phyloP scores from a whole-genome alignment of 2,888 invertebrate species.

The Drosophila anomelani region DNA sequence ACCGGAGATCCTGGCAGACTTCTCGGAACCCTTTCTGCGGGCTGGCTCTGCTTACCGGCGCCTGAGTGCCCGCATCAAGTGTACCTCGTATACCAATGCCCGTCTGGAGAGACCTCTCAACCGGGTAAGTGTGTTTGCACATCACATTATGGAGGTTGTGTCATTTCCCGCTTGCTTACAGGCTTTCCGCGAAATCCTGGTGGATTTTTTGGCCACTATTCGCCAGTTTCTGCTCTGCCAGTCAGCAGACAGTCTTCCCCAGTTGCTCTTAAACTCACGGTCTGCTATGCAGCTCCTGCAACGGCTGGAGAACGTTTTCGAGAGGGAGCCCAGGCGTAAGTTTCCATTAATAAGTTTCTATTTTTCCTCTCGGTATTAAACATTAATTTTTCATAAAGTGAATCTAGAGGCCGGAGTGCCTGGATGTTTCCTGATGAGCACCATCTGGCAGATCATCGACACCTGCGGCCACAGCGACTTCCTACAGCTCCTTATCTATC shows the following conservation, averaged over 20 bases:
- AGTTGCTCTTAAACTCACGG: constrained; percentile 71
- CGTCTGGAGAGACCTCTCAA: constrained; percentile 56
- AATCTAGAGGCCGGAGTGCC: constrained; percentile 67
- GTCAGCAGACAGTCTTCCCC: constrained; percentile 66
- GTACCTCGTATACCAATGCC: constrained; percentile 1
- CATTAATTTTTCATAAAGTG: constrained; percentile 49
- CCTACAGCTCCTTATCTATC: constrained; percentile 79
- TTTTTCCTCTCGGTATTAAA: not conserved
- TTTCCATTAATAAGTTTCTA: not conserved
- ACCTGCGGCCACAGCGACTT: constrained; percentile 76
- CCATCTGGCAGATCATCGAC: constrained; percentile 82
- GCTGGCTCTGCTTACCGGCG: constrained; percentile 82
- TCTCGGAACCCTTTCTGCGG: constrained; percentile 78
- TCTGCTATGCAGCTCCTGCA: constrained; percentile 79
- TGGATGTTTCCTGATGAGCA: constrained; percentile 81
- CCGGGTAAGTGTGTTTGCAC: constrained; percentile 41
- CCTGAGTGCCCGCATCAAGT: constrained; percentile 72
- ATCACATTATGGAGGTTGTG: no score
- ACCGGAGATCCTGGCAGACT: constrained; percentile 84
- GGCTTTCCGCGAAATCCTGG: constrained; percentile 88
- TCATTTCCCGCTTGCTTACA: constrained; percentile 62
- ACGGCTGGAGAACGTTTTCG: constrained; percentile 77
- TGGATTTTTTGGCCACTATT: constrained; percentile 87
- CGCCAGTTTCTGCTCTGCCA: constrained; percentile 83
- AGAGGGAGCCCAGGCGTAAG: constrained; percentile 77